These are phyloP conservation scores for Tenebrio molitor DNA, from an alignment of 1,140 invertebrate species.

Conservation along the genomic window DNA sequence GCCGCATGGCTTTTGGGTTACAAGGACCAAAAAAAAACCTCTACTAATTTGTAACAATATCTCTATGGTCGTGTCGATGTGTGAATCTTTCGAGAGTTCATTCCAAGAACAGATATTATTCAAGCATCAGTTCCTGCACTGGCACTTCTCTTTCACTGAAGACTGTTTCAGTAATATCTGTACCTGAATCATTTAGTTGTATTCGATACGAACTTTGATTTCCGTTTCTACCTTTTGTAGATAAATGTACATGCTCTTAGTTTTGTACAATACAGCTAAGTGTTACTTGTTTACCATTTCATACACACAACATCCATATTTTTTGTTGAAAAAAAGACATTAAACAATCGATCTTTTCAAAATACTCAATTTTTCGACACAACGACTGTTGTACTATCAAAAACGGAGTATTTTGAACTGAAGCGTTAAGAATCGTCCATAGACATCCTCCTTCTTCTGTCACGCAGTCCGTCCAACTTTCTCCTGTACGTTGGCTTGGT, in stretches of 20 bases:
- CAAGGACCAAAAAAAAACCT: conserved; percentile 17
- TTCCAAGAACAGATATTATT: conserved; percentile 4
- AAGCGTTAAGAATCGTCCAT: conserved; percentile 20
- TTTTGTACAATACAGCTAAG: conserved; percentile 23
- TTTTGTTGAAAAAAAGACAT: conserved; percentile 12
- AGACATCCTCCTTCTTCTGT: conserved; percentile 31
- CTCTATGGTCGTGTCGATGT: conserved; percentile 9
- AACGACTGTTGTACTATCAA: no score
- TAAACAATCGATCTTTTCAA: conserved; percentile 16
- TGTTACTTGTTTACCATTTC: conserved; percentile 18
- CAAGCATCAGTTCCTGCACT: no score
- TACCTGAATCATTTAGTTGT: conserved; percentile 23
- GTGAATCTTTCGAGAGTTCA: conserved; percentile 26
- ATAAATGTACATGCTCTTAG: neutral
- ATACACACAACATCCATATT: conserved; percentile 32
- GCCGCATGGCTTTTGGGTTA: conserved; percentile 35
- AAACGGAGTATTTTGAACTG: conserved; percentile 29
- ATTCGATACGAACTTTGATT: conserved; percentile 6
- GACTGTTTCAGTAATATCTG: neutral
- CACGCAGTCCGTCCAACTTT: conserved; percentile 28
- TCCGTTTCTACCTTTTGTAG: conserved; percentile 12
- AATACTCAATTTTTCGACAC: conserved; percentile 23
- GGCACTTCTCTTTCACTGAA: no score
- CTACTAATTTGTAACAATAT: conserved; percentile 20
- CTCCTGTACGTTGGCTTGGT: conserved; percentile 41